phyloP scores from a whole-genome alignment of 2,797 vertebrate genomes.

The Tolypeutes matacus region DNA sequence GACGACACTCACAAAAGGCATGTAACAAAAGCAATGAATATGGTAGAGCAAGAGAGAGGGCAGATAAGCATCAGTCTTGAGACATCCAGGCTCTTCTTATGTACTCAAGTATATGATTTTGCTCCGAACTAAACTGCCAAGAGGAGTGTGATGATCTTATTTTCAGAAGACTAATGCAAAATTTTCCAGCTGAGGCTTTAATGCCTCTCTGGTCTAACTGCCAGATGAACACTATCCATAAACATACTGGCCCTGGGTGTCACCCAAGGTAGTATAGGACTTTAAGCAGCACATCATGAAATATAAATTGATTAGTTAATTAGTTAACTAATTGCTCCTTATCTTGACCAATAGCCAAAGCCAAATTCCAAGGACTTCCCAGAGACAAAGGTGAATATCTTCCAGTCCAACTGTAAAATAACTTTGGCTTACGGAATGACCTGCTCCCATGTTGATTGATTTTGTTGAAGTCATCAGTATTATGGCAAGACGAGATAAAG shows the following conservation, averaged over 20 bases:
- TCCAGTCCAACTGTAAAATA: not conserved
- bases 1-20: not conserved
- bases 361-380: not conserved
- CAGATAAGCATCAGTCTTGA: not conserved
- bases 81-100: not conserved
- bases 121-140: not conserved
- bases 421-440: not conserved
- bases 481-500: not conserved
- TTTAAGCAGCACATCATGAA: not conserved
- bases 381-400: not conserved
- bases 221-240: not conserved
- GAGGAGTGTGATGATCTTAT: not conserved
- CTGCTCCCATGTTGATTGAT: rapidly evolving
- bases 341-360: not conserved
- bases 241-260: not conserved
- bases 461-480: not conserved
- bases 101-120: not conserved
- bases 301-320: not conserved
- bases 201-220: not conserved
- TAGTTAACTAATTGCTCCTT: not conserved
- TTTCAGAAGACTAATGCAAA: not conserved
- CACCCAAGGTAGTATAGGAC: not conserved
- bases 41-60: not conserved
- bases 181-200: not conserved
- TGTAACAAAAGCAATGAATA: not conserved